Evolutionary conservation across 2,113 vertebrate species (phyloP).

Genomic region (Gadus chalcogrammus): DNA sequence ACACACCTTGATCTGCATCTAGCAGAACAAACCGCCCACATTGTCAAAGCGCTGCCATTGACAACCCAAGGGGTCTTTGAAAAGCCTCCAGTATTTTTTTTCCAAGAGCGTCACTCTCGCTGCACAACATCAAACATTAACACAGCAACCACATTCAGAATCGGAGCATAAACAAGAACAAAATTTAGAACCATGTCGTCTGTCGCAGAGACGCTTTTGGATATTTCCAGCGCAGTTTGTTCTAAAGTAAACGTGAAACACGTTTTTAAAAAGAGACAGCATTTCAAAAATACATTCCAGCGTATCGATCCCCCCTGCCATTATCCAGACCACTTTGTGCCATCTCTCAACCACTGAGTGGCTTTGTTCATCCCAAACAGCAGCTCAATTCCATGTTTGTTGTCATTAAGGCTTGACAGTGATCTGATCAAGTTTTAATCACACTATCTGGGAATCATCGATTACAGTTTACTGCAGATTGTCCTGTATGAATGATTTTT

Average conservation of each 20-base stretch:
- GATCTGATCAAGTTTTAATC: constrained; percentile 62
- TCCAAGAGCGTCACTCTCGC: constrained; percentile 21
- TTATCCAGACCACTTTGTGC: constrained; percentile 38
- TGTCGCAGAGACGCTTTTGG: constrained; percentile 10
- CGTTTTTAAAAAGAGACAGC: constrained; percentile 24
- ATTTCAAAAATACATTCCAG: constrained; percentile 35
- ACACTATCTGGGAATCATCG: constrained; percentile 59
- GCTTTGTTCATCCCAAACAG: constrained; percentile 43
- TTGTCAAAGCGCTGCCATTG: constrained; percentile 38
- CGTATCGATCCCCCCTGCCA: constrained; percentile 45
- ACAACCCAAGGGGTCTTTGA: constrained; percentile 54
- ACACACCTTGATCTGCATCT: constrained; percentile 46
- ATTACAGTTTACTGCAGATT: constrained; percentile 66
- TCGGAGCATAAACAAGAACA: constrained; percentile 11
- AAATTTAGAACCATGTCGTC: constrained; percentile 4
- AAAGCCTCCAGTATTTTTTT: constrained; percentile 46
- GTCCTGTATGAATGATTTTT: constrained; percentile 56
- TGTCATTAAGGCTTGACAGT: constrained; percentile 59
- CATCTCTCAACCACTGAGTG: constrained; percentile 42
- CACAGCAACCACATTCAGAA: constrained; percentile 28
- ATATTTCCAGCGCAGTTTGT: constrained; percentile 7
- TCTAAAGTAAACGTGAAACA: constrained; percentile 25
- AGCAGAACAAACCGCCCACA: constrained; percentile 46
- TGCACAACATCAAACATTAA: constrained; percentile 43
- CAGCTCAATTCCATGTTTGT: constrained; percentile 40